Base-by-base conservation (phyloP, 1,140 invertebrate genomes). In the Trichogramma pretiosum region DNA sequence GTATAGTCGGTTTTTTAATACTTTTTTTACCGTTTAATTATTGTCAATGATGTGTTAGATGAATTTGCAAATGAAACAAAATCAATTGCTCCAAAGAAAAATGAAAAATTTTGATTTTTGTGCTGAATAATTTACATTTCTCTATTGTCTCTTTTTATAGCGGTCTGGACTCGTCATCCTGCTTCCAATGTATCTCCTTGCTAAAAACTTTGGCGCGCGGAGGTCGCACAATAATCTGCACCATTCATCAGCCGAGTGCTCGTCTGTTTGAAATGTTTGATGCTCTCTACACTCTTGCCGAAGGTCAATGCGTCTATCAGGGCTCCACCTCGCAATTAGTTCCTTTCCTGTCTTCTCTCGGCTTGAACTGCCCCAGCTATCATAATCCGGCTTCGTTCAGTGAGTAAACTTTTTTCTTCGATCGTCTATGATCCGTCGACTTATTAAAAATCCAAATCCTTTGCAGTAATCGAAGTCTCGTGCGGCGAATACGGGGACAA, bases 221-320 rank as follows among this genome's bases (percentile, higher is more conserved):
- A 23, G 93, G 93, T 1, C 77, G 93, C 49, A 95, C 93, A 0
- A 93, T 98, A 42, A 90, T 98, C 47, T 97, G 93, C 62, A 98
- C 93, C 3, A 97, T 98, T 55, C 95, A 98, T 74, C 95, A 98
- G 62, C 95, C 95, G 0, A 93, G 89, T 30, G 93, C 93, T 10
- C 82, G 92, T 56, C 72, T 97, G 21, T 98, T 98, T 61, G 91
- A 97, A 66, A 95, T 93, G 85, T 98, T 98, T 66, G 93, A 98
- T 65, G 85, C 93, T 70, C 72, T 97, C 30, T 97, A 96, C 63
- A 90, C 93, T 3, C 65, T 98, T 24, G 86, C 90, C 13, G 89
- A 95, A 57, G 94, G 94, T 1, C 86, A 93, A 61, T 96, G 92
- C 63, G 86, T 97, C 3, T 98, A 96, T 62, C 84, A 93, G 62